Percentiles rank a stretch among this genome's conserved stretches.
These are phyloP conservation scores for Mactromeris polynyma DNA, from an alignment of 2,888 invertebrate species.

Conservation along the genomic window DNA sequence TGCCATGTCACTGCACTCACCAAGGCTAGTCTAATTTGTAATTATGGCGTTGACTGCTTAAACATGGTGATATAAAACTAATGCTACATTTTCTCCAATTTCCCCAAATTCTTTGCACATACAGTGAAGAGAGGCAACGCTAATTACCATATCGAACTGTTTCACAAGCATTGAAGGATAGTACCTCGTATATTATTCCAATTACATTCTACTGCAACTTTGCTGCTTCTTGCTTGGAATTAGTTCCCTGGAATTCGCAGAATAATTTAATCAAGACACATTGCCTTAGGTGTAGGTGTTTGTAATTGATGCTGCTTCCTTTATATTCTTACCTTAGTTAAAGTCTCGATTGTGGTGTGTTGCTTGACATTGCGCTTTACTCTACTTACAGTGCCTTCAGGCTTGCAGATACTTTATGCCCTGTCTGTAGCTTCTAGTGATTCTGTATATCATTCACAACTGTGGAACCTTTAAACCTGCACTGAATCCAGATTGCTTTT, in stretches of 20 bases:
- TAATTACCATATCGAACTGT: conserved; percentile 3
- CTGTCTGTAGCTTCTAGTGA: too few species aligned
- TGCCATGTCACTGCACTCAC: too few species aligned
- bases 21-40: background rate
- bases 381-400: background rate
- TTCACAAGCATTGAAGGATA: background rate
- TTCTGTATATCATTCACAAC: too few species aligned
- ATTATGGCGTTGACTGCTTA: background rate
- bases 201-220: conserved; percentile 8
- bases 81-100: background rate
- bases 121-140: background rate
- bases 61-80: background rate
- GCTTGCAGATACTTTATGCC: background rate
- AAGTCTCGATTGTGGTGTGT: background rate
- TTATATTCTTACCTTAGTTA: background rate
- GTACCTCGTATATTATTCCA: background rate
- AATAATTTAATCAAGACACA: background rate
- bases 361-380: background rate
- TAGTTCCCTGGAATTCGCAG: background rate
- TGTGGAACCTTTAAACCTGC: too few species aligned
- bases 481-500: too few species aligned
- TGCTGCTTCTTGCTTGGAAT: background rate
- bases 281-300: background rate
- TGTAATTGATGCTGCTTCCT: background rate
- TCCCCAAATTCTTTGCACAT: background rate